These are phyloP conservation scores for Pachyramphus minor DNA, from an alignment of 2,113 vertebrate genomes.

Conservation along the genomic window DNA sequence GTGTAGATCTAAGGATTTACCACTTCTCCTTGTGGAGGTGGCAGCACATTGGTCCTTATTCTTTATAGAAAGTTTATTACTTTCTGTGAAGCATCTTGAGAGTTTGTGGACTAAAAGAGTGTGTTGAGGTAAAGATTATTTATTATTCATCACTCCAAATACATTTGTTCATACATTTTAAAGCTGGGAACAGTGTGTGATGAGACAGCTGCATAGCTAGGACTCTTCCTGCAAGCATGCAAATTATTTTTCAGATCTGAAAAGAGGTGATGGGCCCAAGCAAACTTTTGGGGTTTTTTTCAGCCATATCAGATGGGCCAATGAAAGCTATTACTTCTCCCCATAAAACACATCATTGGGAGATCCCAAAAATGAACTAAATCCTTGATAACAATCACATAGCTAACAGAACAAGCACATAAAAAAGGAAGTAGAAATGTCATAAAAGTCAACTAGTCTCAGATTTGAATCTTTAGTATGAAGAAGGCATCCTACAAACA, in stretches of 20 bases:
- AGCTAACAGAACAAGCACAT: not conserved
- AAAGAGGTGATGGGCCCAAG: not conserved
- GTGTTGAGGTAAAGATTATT: constrained; percentile 31
- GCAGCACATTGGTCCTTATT: not conserved
- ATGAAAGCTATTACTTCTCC: not conserved
- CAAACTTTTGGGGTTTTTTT: not conserved
- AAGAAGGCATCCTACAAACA: not conserved
- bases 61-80: constrained; percentile 7
- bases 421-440: not conserved
- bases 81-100: constrained; percentile 11
- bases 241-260: constrained; percentile 16
- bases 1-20: not conserved
- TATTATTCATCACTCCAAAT: constrained; percentile 54
- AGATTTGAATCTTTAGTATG: not conserved
- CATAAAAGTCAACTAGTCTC: not conserved
- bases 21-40: not conserved
- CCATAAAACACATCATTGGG: not conserved
- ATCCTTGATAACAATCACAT: not conserved
- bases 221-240: not conserved
- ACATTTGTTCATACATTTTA: constrained; percentile 48
- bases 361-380: not conserved
- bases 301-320: not conserved
- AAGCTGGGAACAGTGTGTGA: constrained; percentile 29
- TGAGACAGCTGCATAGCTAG: constrained; percentile 29
- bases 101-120: not conserved